Percentiles rank a stretch among this genome's conserved stretches.
These are phyloP conservation scores for Leucopsar rothschildi DNA, from an alignment of 2,113 vertebrate genomes.

Conservation along the genomic window DNA sequence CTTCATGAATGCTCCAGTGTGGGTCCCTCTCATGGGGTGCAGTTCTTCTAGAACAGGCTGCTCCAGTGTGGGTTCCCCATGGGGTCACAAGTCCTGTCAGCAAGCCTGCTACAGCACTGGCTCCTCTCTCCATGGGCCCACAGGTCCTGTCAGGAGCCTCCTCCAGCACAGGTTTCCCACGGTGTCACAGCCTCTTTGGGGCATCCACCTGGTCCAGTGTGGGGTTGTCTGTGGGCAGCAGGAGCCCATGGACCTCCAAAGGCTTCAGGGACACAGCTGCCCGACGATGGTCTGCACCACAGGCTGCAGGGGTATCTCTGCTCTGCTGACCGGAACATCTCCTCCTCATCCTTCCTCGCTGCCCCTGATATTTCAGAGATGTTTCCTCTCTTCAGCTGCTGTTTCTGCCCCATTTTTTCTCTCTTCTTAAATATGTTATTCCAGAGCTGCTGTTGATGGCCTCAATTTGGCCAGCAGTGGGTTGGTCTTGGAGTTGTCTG, in stretches of 20 bases:
- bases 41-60: background rate
- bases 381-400: background rate
- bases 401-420: background rate
- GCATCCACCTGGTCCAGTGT: background rate
- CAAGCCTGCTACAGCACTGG: background rate
- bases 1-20: background rate
- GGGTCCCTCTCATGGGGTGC: background rate
- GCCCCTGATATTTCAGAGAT: background rate
- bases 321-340: background rate
- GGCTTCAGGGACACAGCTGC: background rate
- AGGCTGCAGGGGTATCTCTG: background rate
- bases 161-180: background rate
- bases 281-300: background rate
- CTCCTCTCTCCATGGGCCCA: background rate
- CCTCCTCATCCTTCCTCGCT: accelerated
- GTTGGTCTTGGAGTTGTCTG: background rate
- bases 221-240: background rate
- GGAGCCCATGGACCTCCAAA: background rate
- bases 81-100: background rate
- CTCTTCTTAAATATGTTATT: background rate
- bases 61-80: accelerated
- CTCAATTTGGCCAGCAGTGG: background rate
- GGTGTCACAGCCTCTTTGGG: background rate
- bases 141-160: background rate
- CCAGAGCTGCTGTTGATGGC: background rate